Conservation (phyloP, 2,797 vertebrate species). For the Buceros bicornis region DNA sequence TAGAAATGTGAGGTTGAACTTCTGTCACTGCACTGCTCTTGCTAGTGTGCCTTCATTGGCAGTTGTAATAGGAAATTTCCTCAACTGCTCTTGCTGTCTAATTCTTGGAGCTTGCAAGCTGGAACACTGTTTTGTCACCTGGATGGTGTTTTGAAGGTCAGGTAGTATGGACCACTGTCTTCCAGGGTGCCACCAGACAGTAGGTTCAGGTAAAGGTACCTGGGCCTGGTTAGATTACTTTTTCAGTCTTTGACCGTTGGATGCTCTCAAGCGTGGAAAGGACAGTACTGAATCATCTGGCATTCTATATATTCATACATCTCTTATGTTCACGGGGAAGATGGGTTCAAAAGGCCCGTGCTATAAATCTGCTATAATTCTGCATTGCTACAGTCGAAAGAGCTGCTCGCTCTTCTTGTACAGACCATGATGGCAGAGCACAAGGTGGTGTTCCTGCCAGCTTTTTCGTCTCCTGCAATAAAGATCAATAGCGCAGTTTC, state of each 20-base stretch:
- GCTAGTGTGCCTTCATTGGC: not conserved
- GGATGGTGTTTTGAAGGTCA: not conserved
- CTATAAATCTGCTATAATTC: not conserved
- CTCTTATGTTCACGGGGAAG: not conserved
- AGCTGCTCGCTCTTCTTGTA: fast-evolving
- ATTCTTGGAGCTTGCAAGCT: not conserved
- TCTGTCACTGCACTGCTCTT: not conserved
- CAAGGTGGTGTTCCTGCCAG: not conserved
- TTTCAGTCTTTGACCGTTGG: not conserved
- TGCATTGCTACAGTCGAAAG: not conserved
- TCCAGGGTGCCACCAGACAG: not conserved
- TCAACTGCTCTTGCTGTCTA: not conserved
- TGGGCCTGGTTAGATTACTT: not conserved
- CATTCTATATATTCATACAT: not conserved
- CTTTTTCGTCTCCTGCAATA: not conserved
- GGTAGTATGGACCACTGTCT: not conserved
- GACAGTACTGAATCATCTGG: not conserved
- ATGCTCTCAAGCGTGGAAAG: not conserved
- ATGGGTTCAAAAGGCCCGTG: not conserved
- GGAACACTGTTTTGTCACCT: not conserved
- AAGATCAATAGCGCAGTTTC: not conserved
- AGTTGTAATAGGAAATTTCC: not conserved
- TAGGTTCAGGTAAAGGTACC: not conserved
- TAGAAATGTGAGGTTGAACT: not conserved
- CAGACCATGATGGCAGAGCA: not conserved